Base-by-base conservation (phyloP, 2,797 vertebrate genomes). In the Pipistrellus kuhlii region DNA sequence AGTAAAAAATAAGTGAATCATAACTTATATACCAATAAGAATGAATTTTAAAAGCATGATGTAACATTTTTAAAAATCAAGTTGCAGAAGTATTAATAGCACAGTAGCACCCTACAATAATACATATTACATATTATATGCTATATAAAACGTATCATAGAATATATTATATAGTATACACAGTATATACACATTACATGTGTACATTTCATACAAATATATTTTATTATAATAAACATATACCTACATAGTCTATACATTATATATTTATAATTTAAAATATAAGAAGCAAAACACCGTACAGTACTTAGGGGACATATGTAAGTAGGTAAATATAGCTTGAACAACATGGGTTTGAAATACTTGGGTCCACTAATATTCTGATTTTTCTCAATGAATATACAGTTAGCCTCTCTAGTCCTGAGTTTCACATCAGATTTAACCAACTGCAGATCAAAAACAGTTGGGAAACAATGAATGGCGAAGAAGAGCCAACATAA, bases 1-100 rank as follows among this genome's bases (percentile, higher is more conserved):
- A 30, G 27, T 78, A 84, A 90, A 90, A 89, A 92, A 55, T 64
- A 86, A 87, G 87, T 69, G 30, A 83, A 59, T 78, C n/a, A 53
- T 46, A 87, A 38, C 4, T 75, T 4, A 51, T 8, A 68, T 55
- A 48, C 23, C 14, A 77, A 59, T 53, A 86, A 68, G n/a, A 85
- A 82, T 51, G 20, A 51, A 68, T 76, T 68, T 90, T 85, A 41
- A 87, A 94, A 86, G 8, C 46, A 59, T 46, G 76, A 30, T 20
- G 3, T 27, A 71, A 27, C 46, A 41, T 25, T 76, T 25, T 41
- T 4, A 41, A 32, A 86, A 75, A 64, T 80, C 10, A 85, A 84
- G 12, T 81, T 76, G 12, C 23, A 69, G 20, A 68, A 68, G 23
- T 59, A 27, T 59, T 59, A 76, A 53, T 51, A 71, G 11, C 15